These are phyloP conservation scores for Mamestra brassicae DNA, from an alignment of 2,888 invertebrate species.

Conservation along the genomic window DNA sequence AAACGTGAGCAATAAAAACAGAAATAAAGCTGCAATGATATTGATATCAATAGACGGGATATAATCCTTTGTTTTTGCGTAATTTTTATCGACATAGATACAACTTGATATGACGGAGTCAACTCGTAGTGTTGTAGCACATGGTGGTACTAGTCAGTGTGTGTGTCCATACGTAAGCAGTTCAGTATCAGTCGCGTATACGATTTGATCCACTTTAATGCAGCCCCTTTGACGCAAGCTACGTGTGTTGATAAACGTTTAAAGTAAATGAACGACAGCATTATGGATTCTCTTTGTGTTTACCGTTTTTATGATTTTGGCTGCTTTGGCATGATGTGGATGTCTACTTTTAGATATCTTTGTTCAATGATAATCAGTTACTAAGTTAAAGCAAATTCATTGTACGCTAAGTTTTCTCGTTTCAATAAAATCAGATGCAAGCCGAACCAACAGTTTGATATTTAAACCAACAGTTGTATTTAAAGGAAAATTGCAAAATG, in stretches of 20 bases:
- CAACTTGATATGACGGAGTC: conserved; percentile 39
- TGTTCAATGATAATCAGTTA: conserved; percentile 4
- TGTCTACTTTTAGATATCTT: conserved; percentile 31
- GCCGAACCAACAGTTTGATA: neutral
- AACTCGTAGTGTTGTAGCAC: conserved; percentile 34
- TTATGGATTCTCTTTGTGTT: conserved; percentile 44
- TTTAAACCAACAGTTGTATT: neutral
- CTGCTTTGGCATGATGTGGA: conserved; percentile 14
- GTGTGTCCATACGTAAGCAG: conserved; percentile 26
- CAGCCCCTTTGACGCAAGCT: conserved; percentile 50
- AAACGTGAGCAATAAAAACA: conserved; percentile 43
- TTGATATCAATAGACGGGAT: conserved; percentile 44
- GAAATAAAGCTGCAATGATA: conserved; percentile 48
- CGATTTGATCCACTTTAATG: conserved; percentile 59
- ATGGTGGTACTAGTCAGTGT: conserved; percentile 22
- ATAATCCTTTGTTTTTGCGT: conserved; percentile 62
- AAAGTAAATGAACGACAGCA: conserved; percentile 41
- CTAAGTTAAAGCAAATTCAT: neutral
- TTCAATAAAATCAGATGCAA: neutral
- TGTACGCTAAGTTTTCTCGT: neutral
- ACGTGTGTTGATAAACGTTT: conserved; percentile 46
- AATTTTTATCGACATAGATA: conserved; percentile 61
- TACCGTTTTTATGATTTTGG: conserved; percentile 41
- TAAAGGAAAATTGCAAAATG: conserved; percentile 8
- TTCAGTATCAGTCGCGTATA: conserved; percentile 45